phyloP scores from a whole-genome alignment of 2,797 vertebrate genomes.

The Gymnoscopelus braueri region DNA sequence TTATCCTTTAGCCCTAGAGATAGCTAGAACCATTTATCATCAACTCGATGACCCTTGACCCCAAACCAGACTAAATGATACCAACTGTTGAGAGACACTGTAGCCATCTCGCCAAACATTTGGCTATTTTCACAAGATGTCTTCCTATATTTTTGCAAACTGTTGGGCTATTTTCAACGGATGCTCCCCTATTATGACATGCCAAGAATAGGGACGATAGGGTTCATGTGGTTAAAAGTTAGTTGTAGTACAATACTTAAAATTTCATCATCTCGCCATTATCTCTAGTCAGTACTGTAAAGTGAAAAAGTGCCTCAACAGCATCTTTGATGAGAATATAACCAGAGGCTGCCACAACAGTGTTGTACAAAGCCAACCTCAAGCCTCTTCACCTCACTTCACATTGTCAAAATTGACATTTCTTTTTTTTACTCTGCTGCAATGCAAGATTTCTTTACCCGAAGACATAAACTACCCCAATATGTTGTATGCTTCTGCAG shows the following conservation, averaged over 20 bases:
- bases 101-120: neutral
- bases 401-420: neutral
- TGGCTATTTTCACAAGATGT: too few species aligned
- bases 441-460: too few species aligned
- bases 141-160: too few species aligned
- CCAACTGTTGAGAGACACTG: constrained; percentile 14
- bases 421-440: neutral
- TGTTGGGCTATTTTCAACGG: too few species aligned
- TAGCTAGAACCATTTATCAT: constrained; percentile 23
- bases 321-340: neutral
- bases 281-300: too few species aligned
- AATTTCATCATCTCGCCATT: neutral
- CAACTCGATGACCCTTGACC: constrained; percentile 18
- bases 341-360: too few species aligned
- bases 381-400: neutral
- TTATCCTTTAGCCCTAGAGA: constrained; percentile 14
- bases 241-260: constrained; percentile 2
- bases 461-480: neutral
- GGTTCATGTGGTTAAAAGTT: neutral
- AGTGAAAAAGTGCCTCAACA: constrained; percentile 1
- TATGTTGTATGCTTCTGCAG: neutral
- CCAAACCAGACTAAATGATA: constrained; percentile 15
- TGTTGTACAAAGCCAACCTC: too few species aligned
- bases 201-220: too few species aligned
- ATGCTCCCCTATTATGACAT: too few species aligned